Conservation (phyloP, 2,113 vertebrate species). For the Erythrocercus mccallii region DNA sequence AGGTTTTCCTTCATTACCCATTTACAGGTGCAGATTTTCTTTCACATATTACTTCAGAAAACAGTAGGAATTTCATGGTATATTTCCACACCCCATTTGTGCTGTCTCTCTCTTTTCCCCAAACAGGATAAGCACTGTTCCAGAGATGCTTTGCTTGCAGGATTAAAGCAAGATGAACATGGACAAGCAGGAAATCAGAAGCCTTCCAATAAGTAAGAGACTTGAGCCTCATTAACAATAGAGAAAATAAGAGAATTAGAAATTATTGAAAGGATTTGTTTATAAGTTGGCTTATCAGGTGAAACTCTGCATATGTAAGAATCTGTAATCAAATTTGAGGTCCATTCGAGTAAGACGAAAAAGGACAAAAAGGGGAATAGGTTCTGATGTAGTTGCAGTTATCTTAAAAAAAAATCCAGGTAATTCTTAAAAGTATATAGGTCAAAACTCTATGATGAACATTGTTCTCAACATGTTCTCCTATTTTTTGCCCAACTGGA, state of each 20-base stretch:
- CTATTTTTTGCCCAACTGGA: background rate
- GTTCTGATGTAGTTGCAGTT: background rate
- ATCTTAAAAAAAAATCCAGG: rapidly evolving
- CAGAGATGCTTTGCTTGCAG: conserved; percentile 93
- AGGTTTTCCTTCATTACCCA: conserved; percentile 98
- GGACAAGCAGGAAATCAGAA: conserved; percentile 89
- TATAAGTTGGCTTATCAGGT: background rate
- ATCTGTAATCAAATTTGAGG: background rate
- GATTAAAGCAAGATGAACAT: conserved; percentile 92
- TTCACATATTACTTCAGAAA: background rate
- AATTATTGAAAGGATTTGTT: background rate
- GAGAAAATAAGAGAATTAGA: background rate
- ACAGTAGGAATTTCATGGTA: background rate
- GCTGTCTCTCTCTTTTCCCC: background rate
- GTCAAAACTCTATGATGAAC: background rate
- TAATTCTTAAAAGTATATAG: background rate
- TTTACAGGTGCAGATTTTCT: conserved; percentile 82
- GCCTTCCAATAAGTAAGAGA: conserved; percentile 86
- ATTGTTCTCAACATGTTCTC: background rate
- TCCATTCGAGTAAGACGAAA: background rate
- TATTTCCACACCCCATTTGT: background rate
- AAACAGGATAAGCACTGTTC: conserved; percentile 98
- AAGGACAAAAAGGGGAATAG: background rate
- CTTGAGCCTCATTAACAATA: background rate
- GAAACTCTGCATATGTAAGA: background rate